Conservation (phyloP, 1,140 invertebrate genomes). For the Papilio polytes region DNA sequence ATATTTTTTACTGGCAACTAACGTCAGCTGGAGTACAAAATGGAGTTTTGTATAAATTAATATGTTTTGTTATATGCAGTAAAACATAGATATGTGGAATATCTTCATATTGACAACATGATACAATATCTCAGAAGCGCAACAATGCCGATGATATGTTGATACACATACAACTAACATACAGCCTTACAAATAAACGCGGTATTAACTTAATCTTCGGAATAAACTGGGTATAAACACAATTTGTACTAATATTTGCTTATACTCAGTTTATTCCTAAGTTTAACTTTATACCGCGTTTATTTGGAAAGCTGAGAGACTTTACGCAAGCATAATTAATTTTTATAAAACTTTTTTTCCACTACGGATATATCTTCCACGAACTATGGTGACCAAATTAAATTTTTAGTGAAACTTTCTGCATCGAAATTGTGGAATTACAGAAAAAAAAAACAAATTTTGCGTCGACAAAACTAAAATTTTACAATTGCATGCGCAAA, state of each 20-base stretch:
- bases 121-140: conserved; percentile 67
- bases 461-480: neutral
- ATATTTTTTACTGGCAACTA: conserved; percentile 54
- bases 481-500: neutral
- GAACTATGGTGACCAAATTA: too few species aligned
- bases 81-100: conserved; percentile 58
- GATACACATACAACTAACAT: conserved; percentile 54
- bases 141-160: conserved; percentile 80
- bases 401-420: too few species aligned
- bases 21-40: conserved; percentile 1
- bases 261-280: too few species aligned
- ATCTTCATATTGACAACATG: conserved; percentile 63
- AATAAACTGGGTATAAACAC: too few species aligned
- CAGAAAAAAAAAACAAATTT: too few species aligned
- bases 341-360: neutral
- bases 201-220: too few species aligned
- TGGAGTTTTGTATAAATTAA: conserved; percentile 42
- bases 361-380: too few species aligned
- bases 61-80: conserved; percentile 42
- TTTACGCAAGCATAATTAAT: too few species aligned
- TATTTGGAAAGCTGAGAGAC: too few species aligned
- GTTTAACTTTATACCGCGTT: too few species aligned
- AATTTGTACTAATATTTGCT: too few species aligned
- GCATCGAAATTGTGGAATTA: too few species aligned
- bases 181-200: neutral